Conservation (phyloP, 1,140 invertebrate species). For the Eulimnadia texana region DNA sequence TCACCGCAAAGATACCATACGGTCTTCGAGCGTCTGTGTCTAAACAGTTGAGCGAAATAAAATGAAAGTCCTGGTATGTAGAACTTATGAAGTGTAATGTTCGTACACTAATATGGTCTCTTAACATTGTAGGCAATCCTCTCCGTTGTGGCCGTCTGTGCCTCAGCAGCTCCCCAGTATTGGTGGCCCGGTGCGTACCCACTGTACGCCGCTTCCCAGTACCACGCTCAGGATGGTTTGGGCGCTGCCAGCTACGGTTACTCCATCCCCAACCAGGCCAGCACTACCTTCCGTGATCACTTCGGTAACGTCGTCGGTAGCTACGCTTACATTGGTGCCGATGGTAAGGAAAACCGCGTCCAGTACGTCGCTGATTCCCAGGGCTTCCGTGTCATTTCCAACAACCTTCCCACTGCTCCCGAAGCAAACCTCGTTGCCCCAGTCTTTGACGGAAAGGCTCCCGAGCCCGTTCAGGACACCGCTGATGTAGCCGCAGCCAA, state of each 20-base stretch:
- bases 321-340: slow-evolving; percentile 16
- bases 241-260: slow-evolving; percentile 42
- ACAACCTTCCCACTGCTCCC: slow-evolving; percentile 33
- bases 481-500: slow-evolving; percentile 12
- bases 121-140: background rate
- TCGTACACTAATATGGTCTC: background rate
- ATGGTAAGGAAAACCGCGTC: slow-evolving; percentile 32
- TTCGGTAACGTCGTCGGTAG: slow-evolving; percentile 15
- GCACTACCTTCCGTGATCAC: slow-evolving; percentile 28
- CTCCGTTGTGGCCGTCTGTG: slow-evolving; percentile 1
- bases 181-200: background rate
- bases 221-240: slow-evolving; percentile 44
- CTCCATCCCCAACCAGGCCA: slow-evolving; percentile 36
- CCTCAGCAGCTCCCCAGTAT: slow-evolving; percentile 10
- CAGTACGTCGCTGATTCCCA: slow-evolving; percentile 33
- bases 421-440: background rate
- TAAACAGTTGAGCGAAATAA: background rate
- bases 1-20: background rate
- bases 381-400: slow-evolving; percentile 38
- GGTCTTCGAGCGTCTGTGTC: too few species aligned
- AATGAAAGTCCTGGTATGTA: slow-evolving; percentile 15
- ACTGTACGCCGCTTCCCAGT: slow-evolving; percentile 24
- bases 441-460: slow-evolving; percentile 10
- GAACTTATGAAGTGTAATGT: too few species aligned
- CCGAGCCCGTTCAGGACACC: slow-evolving; percentile 13